Conservation (phyloP, 2,113 vertebrate species). For the Ariopsis seemanni region DNA sequence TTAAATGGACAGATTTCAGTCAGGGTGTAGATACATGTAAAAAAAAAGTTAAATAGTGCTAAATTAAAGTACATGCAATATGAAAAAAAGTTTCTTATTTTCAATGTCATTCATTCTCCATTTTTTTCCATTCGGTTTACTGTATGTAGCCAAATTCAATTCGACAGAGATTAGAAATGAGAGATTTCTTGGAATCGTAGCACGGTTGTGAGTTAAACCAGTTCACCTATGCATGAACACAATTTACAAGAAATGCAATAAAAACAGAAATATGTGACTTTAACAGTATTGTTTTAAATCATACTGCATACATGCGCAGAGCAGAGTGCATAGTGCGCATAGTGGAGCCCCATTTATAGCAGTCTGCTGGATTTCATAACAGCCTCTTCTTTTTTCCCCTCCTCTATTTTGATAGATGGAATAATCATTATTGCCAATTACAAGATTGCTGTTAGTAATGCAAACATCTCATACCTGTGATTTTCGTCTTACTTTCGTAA, state of each 20-base stretch:
- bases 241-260: conserved; percentile 19
- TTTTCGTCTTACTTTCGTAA: neutral
- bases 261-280: neutral
- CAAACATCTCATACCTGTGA: neutral
- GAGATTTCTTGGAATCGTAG: neutral
- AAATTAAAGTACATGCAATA: neutral
- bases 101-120: neutral
- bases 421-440: neutral
- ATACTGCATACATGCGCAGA: neutral
- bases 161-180: neutral
- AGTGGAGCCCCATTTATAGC: neutral
- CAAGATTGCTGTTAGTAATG: neutral
- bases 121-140: neutral
- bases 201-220: neutral
- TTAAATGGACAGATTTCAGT: neutral
- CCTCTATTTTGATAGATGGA: neutral
- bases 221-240: neutral
- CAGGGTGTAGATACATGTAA: neutral
- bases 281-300: neutral
- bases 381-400: neutral
- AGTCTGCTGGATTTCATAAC: neutral
- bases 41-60: neutral
- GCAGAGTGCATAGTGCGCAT: too few relatives aligned
- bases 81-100: neutral
- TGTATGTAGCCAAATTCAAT: neutral